Base-by-base conservation (phyloP, 2,113 vertebrate genomes). In the Pristiophorus japonicus region DNA sequence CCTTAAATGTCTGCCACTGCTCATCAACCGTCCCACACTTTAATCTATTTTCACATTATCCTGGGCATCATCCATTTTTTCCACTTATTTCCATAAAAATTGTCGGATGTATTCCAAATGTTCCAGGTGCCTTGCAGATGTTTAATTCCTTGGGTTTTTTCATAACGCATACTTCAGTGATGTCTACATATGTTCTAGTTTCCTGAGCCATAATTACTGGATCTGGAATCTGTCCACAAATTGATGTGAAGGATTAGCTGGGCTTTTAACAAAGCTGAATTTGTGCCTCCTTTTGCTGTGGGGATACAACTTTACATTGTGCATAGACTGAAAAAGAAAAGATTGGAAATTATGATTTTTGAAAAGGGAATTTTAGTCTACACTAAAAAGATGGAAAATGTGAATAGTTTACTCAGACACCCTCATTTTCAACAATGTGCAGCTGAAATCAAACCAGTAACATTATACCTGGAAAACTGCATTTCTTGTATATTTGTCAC, bases 391-490 rank as follows among this genome's bases (percentile, higher is more conserved):
- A 42, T 45, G 11, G 47, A 55, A 55, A 88, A 14, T 59, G 7
- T 90, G 87, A 59, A 30, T 38, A 84, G 38, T 45, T 84, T 34
- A 85, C 45, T 85, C 27, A 59, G 51, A 51, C 51, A 34, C 30
- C 5, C 12, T 27, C 3, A n/a, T 63, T 91, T 91, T 63, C 34
- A 63, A 92, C 34, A 65, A 18, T 67, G n/a, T 67, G 66, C 42
- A 94, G 93, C 11, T 94, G 93, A 51, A 66, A 66, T 65, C 38
- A 66, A 93, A 30, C n/a, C 38, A 66, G 91, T 93, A 93, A 47
- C 45, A 34, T 67, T 70, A 94, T 11, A 47, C 42, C 45, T 70
- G 8, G 92, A 47, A 94, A 30, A 70, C 18, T 7, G 65, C 65
- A 94, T 59, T 73, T 45, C 45, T 70, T 30, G 14, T n/a, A 45